These are phyloP conservation scores for Sarotherodon lohbergeri DNA, from an alignment of 2,113 vertebrate genomes.

Conservation along the genomic window DNA sequence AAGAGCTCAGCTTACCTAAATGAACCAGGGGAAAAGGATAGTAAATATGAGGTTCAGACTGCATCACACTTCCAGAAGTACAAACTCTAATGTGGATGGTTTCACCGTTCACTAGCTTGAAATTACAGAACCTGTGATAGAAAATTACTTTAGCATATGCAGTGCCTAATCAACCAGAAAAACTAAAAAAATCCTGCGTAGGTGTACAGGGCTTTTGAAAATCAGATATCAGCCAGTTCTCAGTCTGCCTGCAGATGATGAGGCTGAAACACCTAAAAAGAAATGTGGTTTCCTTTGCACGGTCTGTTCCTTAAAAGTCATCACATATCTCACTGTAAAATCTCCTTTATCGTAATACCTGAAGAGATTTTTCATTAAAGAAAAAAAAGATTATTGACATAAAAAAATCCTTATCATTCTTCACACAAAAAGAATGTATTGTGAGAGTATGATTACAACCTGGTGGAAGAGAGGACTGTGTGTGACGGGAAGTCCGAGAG, in stretches of 20 bases:
- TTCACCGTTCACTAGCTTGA: neutral
- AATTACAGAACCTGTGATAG: neutral
- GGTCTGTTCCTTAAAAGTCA: neutral
- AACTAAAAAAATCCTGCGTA: neutral
- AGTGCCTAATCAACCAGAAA: neutral
- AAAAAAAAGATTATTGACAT: neutral
- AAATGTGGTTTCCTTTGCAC: neutral
- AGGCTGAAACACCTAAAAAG: neutral
- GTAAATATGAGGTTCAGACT: neutral
- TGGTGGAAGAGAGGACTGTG: slow-evolving; percentile 96
- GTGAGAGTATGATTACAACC: slow-evolving; percentile 43
- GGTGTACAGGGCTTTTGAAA: neutral
- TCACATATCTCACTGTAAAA: neutral
- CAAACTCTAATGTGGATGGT: neutral
- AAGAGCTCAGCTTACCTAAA: neutral
- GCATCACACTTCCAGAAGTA: neutral
- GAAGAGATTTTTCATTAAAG: neutral
- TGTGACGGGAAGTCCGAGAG: slow-evolving; percentile 85
- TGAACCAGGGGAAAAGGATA: neutral
- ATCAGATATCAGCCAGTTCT: neutral
- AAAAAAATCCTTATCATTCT: neutral
- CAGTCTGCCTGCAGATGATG: neutral
- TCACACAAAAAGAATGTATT: neutral
- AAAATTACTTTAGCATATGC: neutral
- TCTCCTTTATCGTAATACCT: neutral